Percentiles rank a stretch among this genome's conserved stretches.
phyloP scores from a whole-genome alignment of 2,113 vertebrate genomes.

The Coryphaenoides rupestris region DNA sequence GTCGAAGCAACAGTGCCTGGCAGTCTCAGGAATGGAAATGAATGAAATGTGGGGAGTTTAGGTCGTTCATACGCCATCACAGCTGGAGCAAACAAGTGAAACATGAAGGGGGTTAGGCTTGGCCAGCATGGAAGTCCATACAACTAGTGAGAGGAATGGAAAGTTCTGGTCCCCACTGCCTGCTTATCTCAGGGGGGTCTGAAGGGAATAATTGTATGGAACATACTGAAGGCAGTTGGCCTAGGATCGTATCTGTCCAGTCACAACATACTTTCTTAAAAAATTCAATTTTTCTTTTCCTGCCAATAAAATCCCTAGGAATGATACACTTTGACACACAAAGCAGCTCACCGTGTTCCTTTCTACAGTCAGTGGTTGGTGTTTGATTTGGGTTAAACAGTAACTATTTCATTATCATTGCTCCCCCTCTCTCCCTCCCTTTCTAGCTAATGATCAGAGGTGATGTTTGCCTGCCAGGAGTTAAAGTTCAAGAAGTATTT shows the following conservation, averaged over 20 bases:
- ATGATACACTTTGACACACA: background rate
- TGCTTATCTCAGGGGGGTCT: too few species aligned
- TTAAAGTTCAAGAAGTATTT: constrained; percentile 12
- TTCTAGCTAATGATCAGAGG: background rate
- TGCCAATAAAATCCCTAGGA: background rate
- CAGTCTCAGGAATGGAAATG: constrained; percentile 13
- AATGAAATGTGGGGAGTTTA: constrained; percentile 8
- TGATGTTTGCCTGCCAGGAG: background rate
- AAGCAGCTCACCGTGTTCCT: background rate
- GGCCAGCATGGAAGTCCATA: background rate
- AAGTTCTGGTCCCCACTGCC: background rate
- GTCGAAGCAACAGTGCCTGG: constrained; percentile 32
- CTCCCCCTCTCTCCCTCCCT: constrained; percentile 5
- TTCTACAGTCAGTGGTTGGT: constrained; percentile 17
- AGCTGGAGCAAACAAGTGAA: background rate
- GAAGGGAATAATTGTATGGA: too few species aligned
- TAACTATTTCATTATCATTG: constrained; percentile 7
- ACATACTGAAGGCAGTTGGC: too few species aligned
- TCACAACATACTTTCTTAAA: too few species aligned
- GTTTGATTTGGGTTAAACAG: constrained; percentile 43
- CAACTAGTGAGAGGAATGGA: background rate
- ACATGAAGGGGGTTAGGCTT: too few species aligned
- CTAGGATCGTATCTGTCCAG: too few species aligned
- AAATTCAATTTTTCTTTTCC: too few species aligned
- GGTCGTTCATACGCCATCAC: background rate